Base-by-base conservation (phyloP, 2,888 invertebrate species). In the Hemaris fuciformis region DNA sequence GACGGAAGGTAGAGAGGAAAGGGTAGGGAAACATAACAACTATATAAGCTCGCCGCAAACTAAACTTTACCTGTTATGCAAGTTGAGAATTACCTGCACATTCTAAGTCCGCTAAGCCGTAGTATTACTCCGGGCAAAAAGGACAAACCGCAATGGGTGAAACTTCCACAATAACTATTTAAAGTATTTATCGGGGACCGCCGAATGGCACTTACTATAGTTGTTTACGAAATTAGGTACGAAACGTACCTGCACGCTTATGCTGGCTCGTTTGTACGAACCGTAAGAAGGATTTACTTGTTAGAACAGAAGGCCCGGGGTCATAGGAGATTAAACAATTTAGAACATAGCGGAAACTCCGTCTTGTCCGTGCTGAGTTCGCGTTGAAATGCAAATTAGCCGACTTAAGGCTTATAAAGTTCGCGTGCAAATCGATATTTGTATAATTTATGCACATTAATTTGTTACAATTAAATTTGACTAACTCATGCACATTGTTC, bases 261-360 rank as follows among this genome's bases (percentile, higher is more conserved):
- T 46, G n/a, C 23, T 46, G 13, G 23, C 13, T 13, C 46, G n/a
- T 23, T 23, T 46, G 46, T 46, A 27, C 25, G 45, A 45, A 22
- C 22, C 56, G 5, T 13, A 15, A 48, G 25, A 48, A 27, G 61
- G 58, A 58, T 63, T 59, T 61, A 20, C 59, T 61, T 45, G 64
- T 59, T 60, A 41, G 22, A 57, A 46, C 38, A 46, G 59, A 59
- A 46, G 31, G 53, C 41, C 45, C 25, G 38, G 59, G 61, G 61
- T 56, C 25, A 56, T 59, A 43, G 3, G 56, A 62, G 62, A 61
- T 64, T 59, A 64, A 22, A 43, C 23, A 38, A 60, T 53, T 53
- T 25, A 18, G 48, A 60, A 53, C 41, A 41, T 53, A 45, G 38
- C n/a, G 57, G 57, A 38, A 57, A 53, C 41, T 41, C 5, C 41